Evolutionary conservation across 2,797 vertebrate species (phyloP), one percentile per base, ranked within the genome.

Genomic region (Leptatherina wallacei): DNA sequence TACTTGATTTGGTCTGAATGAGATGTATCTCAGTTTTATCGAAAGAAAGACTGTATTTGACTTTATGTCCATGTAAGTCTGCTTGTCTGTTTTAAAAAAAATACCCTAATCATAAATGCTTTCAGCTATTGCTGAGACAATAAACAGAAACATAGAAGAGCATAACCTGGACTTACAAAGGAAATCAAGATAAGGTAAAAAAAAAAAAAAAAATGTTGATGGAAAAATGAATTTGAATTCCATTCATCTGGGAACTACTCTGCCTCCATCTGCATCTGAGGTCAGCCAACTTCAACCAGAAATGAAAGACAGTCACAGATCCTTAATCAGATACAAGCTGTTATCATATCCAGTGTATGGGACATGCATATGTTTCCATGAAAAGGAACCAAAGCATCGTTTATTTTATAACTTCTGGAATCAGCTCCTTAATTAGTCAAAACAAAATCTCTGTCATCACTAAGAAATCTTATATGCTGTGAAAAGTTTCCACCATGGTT

Each of bases 111-210:
- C 54, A 57, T 80, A 71, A 84, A 74, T 57, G 36, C 67, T 75
- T 77, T 55, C 63, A 77, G 78, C 69, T 84, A 62, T 69, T 69
- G 75, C 72, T 59, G 77, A 80, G 78, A 82, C 69, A 72, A 38
- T 83, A 69, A 61, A 61, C 78, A 88, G 80, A 79, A 55, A 84
- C 71, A 66, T 61, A 57, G 32, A 10, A 71, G 61, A 56, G 27
- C 27, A 54, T 29, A 30, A 55, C 27, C 38, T 42, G 44, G 72
- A 68, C 42, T 16, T 24, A 11, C 12, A 52, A 2, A 55, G 24
- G 14, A 30, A 55, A 30, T 55, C 27, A 29, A 54, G 24, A 54
- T 47, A 75, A 61, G 58, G 54, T n/a, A 14, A 80, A 40, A 66
- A 22, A 32, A 35, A 20, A 1, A 16, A 36, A 44, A 47, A 11